Base-by-base conservation (phyloP, 2,113 vertebrate genomes). In the Ageneiosus marmoratus region DNA sequence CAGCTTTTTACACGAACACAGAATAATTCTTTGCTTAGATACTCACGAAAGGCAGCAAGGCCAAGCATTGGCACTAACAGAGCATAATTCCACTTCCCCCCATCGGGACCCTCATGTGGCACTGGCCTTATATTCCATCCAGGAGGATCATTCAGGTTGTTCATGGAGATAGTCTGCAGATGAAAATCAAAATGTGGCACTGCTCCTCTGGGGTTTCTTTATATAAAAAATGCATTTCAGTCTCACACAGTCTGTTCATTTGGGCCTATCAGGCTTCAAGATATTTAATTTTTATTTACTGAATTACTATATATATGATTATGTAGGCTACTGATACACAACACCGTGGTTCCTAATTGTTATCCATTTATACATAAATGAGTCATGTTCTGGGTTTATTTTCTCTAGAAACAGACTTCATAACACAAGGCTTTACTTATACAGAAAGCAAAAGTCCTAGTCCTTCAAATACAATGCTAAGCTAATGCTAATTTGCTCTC, bases 21-120 rank as follows among this genome's bases (percentile, higher is more conserved):
- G 48, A 51, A 12, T 11, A 1, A 44, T 5, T 29, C 20, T 6
- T 53, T 13, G 11, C 12, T 62, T 4, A 69, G 13, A 12, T n/a
- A 96, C 97, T 97, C 92, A 99, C 98, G 96, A 89, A 99, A 98
- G 10, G 97, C 98, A 51, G 98, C 98, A 89, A 99, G 88, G 80
- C 96, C 97, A 90, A 98, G 92, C 96, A 97, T 97, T 7, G 98
- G 98, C 27, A 97, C 96, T 89, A 99, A 91, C 37, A 98, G 87
- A 13, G 97, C 97, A 56, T 99, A 99, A 91, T 98, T 99, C 98
- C 98, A 99, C 44, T 93, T 95, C 27, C 91, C 94, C 0, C 89
- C 94, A 85, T 95, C 96, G 53, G 92, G 94, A 22, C 94, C 93
- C 48, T 95, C 93, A 80, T 90, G 81, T 34, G 85, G 88, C 63